Evolutionary conservation across 2,888 invertebrate genomes (phyloP).

Genomic region (Calameuta idolon): DNA sequence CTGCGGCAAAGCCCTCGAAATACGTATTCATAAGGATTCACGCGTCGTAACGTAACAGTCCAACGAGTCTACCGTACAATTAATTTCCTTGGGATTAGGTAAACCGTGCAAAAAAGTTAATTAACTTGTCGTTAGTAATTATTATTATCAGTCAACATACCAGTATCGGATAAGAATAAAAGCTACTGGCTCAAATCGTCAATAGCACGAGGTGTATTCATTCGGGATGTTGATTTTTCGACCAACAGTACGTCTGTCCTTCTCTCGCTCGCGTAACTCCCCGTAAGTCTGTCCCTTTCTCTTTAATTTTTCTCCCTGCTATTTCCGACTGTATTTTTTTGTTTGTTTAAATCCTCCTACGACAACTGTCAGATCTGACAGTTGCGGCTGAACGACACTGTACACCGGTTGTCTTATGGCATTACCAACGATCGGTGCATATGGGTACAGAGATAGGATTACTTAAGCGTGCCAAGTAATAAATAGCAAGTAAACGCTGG

Average conservation of each 20-base stretch:
- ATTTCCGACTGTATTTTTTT: background rate
- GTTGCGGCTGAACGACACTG: background rate
- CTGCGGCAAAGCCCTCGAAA: background rate
- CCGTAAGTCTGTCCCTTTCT: background rate
- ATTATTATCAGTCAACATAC: background rate
- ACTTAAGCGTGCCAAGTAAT: background rate
- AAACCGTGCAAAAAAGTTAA: background rate
- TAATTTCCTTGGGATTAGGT: background rate
- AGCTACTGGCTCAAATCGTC: background rate
- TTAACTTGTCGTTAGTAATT: background rate
- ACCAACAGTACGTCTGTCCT: background rate
- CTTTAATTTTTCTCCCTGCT: background rate
- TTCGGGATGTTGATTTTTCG: background rate
- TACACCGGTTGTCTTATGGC: background rate
- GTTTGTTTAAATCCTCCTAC: background rate
- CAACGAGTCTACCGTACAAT: background rate
- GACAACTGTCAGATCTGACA: background rate
- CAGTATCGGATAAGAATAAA: background rate
- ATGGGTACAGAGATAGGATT: background rate
- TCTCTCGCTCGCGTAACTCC: background rate
- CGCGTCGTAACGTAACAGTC: background rate
- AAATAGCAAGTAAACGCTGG: background rate
- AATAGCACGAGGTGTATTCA: background rate
- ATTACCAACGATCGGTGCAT: background rate
- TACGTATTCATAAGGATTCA: background rate